Evolutionary conservation across 2,888 invertebrate genomes (phyloP), one percentile per base, ranked within the genome.

Genomic region (Melieria omissa): DNA sequence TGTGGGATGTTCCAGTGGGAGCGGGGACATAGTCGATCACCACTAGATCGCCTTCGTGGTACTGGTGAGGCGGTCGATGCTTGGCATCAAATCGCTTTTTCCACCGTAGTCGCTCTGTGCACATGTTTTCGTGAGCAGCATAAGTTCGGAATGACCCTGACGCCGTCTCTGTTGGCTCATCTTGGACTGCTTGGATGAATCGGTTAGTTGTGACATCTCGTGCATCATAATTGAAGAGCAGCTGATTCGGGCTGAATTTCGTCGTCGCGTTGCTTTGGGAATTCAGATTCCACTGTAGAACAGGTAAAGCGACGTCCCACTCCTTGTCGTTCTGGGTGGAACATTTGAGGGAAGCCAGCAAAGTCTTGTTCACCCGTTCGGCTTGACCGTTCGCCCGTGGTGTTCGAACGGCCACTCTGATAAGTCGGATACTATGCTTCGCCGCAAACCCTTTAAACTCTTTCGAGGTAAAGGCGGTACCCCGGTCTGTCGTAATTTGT

Each of bases 351-450:
- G 70, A 10, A 5, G 55, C 58, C 29, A 67, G 60, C 10, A 72
- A 9, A 4, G 63, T 67, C 61, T 72, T 57, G 16, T 74, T 72
- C 0, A 61, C 61, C 0, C 74, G 65, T 41, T 73, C 71, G 2
- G 71, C 69, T 14, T 73, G 73, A 1, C 74, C 73, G 44, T 71
- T 73, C 5, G 67, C 72, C 42, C 65, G 41, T 14, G 72, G 71
- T 44, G 72, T 69, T 58, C 72, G 66, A 0, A 75, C 73, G 6
- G 71, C 72, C 14, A 64, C 72, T 47, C 69, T 68, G 5, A 72
- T 55, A 65, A 73, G 73, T 14, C 72, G 73, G 8, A 73, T 62
- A 8, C 70, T 71, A 45, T 70, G 61, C 12, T 58, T 10, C 46
- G 3, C 52, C 0, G 68, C 29, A 63, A 72, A 74, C 1, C 10